These are phyloP conservation scores for Polypedilum pembai DNA, from an alignment of 1,140 invertebrate genomes.

Conservation along the genomic window DNA sequence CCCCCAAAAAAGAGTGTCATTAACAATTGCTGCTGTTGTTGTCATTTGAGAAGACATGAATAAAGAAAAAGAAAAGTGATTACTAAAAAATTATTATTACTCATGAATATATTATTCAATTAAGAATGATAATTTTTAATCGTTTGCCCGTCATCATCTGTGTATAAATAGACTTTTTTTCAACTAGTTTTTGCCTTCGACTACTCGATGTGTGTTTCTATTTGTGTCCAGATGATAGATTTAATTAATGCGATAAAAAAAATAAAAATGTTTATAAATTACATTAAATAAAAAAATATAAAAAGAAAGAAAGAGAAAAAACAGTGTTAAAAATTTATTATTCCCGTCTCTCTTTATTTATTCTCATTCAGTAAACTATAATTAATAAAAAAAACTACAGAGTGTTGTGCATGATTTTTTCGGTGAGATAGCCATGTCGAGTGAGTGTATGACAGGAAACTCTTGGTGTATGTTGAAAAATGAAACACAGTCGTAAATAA, in stretches of 20 bases:
- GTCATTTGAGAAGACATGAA: neutral
- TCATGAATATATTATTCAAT: slow-evolving; percentile 14
- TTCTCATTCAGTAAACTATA: slow-evolving; percentile 12
- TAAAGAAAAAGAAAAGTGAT: neutral
- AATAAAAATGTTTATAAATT: slow-evolving; percentile 15
- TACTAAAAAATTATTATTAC: neutral
- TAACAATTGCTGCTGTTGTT: neutral
- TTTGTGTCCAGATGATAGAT: slow-evolving; percentile 12
- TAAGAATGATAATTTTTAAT: slow-evolving; percentile 20
- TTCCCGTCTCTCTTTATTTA: neutral
- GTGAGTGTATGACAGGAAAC: neutral
- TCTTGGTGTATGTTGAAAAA: slow-evolving; percentile 18
- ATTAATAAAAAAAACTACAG: slow-evolving; percentile 3
- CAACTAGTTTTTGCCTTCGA: neutral
- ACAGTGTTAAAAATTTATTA: slow-evolving; percentile 20
- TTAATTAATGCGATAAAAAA: neutral
- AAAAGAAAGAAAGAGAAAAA: neutral
- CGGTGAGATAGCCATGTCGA: neutral
- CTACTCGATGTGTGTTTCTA: neutral
- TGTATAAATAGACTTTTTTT: neutral
- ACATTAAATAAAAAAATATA: neutral
- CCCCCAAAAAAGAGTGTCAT: too few relatives aligned
- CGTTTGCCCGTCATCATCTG: neutral
- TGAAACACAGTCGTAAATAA: slow-evolving; percentile 11
- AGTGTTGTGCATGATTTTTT: neutral